Evolutionary conservation across 2,888 invertebrate genomes (phyloP), one percentile per base, ranked within the genome.

Genomic region (Halocaridina rubra): DNA sequence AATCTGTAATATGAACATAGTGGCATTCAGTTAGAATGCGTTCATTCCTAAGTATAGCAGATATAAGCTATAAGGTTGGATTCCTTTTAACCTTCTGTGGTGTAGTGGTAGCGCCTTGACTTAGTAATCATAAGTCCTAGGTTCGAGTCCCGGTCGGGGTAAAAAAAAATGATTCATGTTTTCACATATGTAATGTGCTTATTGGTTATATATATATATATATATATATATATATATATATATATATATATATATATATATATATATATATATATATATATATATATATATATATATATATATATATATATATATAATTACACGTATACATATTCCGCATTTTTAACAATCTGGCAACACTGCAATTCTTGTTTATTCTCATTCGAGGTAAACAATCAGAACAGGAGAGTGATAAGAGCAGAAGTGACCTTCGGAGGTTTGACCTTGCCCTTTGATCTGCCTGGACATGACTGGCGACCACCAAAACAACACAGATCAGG

Each of bases 221-320:
- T 69, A 69, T 69, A 30, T 69, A 30, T 29, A 69, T 69, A 30
- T 69, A 32, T 1, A 32, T 32, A 29, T 29, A 32, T 32, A 32
- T 69, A 69, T 69, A 32, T 69, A 69, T 69, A 32, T 69, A 69
- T 69, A 32, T 69, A 69, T 69, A 3, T 69, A 69, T 69, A 32
- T 29, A 69, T 69, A 32, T 29, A 69, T 30, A 32, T 29, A 69
- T 69, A 69, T 0, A 29, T 24, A 13, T 29, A n/a, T 16, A 29
- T 13, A 13, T 69, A 3, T 32, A 29, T 5, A 32, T 2, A 30
- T 69, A 16, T 4, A 29, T 24, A 3, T 69, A 29, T 24, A 16
- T 24, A 30, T 69, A 30, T 24, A 67, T 67, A 24, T 67, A 67
- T 27, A 19, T 16, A 64, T 64, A 19, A 13, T 3, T 10, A 46